Evolutionary conservation across 2,113 vertebrate genomes (phyloP), one percentile per base, ranked within the genome.

Genomic region (Suncus etruscus): DNA sequence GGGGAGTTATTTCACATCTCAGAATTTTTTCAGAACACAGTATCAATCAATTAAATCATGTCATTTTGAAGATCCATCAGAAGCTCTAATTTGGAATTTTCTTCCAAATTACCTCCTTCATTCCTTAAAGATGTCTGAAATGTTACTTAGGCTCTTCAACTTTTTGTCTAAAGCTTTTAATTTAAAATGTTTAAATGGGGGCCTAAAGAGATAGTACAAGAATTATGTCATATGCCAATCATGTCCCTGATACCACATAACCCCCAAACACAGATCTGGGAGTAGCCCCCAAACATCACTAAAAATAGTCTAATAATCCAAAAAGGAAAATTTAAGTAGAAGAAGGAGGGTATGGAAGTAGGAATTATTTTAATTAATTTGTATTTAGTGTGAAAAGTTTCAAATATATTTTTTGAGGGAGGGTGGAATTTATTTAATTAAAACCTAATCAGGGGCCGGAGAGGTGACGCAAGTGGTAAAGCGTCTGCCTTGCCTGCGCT

Each of bases 131-230:
- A 81, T 91, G 22, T 69, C 12, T 77, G 27, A 81, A 69, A 51
- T 90, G n/a, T 72, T 58, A 63, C 11, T 12, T 82, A 45, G 72
- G 63, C 75, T 2, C 48, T 48, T 79, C 3, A 73, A 65, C 25
- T 82, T 31, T 87, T 80, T 91, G 32, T 16, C 20, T 70, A 27
- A 78, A 11, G 8, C 61, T 91, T 94, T 88, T 85, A 88, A 79
- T 91, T 92, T 88, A 85, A 88, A 79, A 70, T 82, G 85, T 88
- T 78, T 91, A 90, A 54, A 24, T 65, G 50, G 12, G 32, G 47
- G 31, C 1, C 39, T 25, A 65, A 22, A 27, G 63, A 6, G 22
- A 27, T 65, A 27, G 18, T 63, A 7, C 61, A 27, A 8, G 63
- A 8, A 65, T 65, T 65, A 65, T 8, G 25, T 12, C 9, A 54